Evolutionary conservation across 2,113 vertebrate species (phyloP).

Genomic region (Crotalus tigris): DNA sequence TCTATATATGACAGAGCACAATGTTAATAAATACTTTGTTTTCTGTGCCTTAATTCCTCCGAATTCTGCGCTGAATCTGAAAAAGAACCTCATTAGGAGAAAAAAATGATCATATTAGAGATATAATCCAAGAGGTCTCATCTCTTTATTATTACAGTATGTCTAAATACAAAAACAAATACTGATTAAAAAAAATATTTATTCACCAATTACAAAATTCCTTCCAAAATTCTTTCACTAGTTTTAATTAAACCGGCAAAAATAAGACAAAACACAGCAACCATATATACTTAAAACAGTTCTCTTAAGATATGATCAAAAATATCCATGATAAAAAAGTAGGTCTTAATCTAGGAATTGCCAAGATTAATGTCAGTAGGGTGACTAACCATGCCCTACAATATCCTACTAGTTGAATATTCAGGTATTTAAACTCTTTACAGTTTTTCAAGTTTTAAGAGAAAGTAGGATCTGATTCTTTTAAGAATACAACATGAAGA

Average conservation of each 20-base stretch:
- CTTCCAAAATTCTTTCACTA: not conserved
- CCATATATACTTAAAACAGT: not conserved
- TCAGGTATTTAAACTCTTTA: not conserved
- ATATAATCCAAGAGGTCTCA: not conserved
- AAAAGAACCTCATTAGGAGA: constrained; percentile 4
- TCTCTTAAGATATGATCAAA: not conserved
- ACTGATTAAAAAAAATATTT: not conserved
- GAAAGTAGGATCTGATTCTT: not conserved
- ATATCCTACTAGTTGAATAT: not conserved
- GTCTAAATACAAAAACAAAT: not conserved
- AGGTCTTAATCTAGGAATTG: not conserved
- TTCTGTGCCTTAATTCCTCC: not conserved
- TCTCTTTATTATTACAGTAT: not conserved
- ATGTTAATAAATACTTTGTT: constrained; percentile 29
- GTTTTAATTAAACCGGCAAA: not conserved
- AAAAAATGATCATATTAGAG: not conserved
- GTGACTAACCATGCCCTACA: not conserved
- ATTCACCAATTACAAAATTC: not conserved
- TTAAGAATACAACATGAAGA: not conserved
- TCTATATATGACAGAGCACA: not conserved
- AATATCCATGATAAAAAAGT: not conserved
- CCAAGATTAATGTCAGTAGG: not conserved
- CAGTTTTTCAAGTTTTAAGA: not conserved
- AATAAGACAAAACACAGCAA: not conserved
- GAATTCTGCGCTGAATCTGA: constrained; percentile 1